Evolutionary conservation across 37 sponge, comb jelly and placozoan species (phyloP).

Genomic region (Halisarca cf. caerulea): DNA sequence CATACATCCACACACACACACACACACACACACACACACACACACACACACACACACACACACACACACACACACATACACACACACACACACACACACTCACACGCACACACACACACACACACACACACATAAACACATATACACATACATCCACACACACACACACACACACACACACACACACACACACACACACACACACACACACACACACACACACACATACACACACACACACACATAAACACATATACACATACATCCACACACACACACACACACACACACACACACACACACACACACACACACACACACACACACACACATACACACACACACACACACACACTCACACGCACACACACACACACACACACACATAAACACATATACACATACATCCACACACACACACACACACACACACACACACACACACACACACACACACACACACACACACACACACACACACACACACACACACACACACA

Average conservation of each 20-base stretch:
- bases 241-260: too few relatives aligned
- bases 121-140: too few relatives aligned
- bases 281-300: too few relatives aligned
- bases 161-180: neutral
- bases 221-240: too few relatives aligned
- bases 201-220: too few relatives aligned
- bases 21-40: neutral
- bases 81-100: neutral
- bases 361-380: constrained; percentile 1
- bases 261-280: too few relatives aligned
- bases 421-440: too few relatives aligned
- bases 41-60: neutral
- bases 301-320: neutral
- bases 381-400: neutral
- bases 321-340: too few relatives aligned
- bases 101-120: neutral
- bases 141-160: neutral
- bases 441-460: too few relatives aligned
- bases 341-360: neutral
- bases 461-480: constrained; percentile 1
- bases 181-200: too few relatives aligned
- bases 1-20: too few relatives aligned
- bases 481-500: neutral
- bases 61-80: constrained; percentile 6
- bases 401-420: neutral